These are phyloP conservation scores for Ptychodera flava DNA, from an alignment of 35 echinoderm and acorn worm genomes.

Conservation along the genomic window DNA sequence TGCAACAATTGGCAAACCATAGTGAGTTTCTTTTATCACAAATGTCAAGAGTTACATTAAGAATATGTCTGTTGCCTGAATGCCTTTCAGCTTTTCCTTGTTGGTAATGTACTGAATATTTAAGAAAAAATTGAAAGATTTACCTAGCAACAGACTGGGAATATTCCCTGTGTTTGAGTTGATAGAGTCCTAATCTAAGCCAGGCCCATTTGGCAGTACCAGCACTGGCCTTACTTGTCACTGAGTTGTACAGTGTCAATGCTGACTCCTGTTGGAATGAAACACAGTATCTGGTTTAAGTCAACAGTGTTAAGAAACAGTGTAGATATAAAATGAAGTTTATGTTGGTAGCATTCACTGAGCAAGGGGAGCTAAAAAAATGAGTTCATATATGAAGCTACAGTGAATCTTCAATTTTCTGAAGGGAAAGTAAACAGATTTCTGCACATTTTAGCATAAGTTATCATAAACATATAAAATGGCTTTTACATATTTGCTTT, in stretches of 20 bases:
- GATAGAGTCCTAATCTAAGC: slow-evolving; percentile 84
- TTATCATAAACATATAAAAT: too few species aligned
- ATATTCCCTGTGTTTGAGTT: slow-evolving; percentile 63
- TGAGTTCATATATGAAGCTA: not conserved
- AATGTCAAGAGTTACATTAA: too few species aligned
- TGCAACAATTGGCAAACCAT: too few species aligned
- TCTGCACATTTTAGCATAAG: not conserved
- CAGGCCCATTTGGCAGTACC: slow-evolving; percentile 89
- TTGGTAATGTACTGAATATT: too few species aligned
- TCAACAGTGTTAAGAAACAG: not conserved
- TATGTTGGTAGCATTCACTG: too few species aligned
- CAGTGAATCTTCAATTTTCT: not conserved
- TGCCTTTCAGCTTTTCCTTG: too few species aligned
- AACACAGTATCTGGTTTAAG: not conserved
- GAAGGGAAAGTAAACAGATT: not conserved
- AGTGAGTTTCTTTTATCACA: too few species aligned
- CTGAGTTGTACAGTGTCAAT: slow-evolving; percentile 44
- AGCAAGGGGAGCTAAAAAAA: not conserved
- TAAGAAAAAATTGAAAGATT: too few species aligned
- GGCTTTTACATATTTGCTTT: too few species aligned
- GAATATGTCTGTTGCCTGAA: too few species aligned
- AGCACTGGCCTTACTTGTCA: slow-evolving; percentile 55
- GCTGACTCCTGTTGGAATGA: slow-evolving; percentile 40
- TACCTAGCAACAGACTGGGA: slow-evolving; percentile 73
- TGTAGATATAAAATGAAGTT: too few species aligned